These are phyloP conservation scores for Liodrosophila aerea DNA, from an alignment of 2,888 invertebrate species.

Conservation along the genomic window DNA sequence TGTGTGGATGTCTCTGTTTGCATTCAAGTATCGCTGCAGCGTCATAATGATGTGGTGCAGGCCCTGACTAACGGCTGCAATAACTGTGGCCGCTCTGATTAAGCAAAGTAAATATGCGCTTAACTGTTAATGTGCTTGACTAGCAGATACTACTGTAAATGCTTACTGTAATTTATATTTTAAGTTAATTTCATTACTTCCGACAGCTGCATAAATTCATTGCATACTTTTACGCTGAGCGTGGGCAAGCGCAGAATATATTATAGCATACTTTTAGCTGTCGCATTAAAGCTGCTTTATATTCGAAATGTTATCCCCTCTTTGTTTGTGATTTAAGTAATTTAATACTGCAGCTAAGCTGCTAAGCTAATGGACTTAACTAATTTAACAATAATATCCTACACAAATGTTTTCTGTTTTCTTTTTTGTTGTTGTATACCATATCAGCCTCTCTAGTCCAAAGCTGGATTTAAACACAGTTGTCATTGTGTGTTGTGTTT, in stretches of 20 bases:
- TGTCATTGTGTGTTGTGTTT: conserved; percentile 18
- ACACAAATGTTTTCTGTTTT: conserved; percentile 17
- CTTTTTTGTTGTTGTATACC: too few species aligned
- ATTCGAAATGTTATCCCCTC: too few species aligned
- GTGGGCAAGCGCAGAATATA: background rate
- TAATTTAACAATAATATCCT: conserved; percentile 2
- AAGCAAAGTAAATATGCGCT: conserved; percentile 22
- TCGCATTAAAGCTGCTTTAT: background rate
- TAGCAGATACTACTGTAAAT: conserved; percentile 12
- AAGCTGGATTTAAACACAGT: background rate
- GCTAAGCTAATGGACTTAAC: conserved; percentile 6
- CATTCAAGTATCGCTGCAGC: conserved; percentile 39
- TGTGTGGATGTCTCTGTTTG: conserved; percentile 9
- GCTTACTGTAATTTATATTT: background rate
- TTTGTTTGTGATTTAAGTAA: too few species aligned
- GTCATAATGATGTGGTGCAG: conserved; percentile 50
- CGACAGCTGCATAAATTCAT: conserved; percentile 1
- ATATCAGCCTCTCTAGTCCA: conserved; percentile 6
- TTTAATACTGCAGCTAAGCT: too few species aligned
- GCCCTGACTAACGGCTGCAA: conserved; percentile 33
- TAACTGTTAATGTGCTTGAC: background rate
- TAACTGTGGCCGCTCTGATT: conserved; percentile 43
- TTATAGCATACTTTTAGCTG: background rate
- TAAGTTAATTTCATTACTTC: too few species aligned
- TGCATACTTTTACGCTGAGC: conserved; percentile 7